Conservation (phyloP, 2,113 vertebrate genomes). For the Poeciliopsis prolifica region DNA sequence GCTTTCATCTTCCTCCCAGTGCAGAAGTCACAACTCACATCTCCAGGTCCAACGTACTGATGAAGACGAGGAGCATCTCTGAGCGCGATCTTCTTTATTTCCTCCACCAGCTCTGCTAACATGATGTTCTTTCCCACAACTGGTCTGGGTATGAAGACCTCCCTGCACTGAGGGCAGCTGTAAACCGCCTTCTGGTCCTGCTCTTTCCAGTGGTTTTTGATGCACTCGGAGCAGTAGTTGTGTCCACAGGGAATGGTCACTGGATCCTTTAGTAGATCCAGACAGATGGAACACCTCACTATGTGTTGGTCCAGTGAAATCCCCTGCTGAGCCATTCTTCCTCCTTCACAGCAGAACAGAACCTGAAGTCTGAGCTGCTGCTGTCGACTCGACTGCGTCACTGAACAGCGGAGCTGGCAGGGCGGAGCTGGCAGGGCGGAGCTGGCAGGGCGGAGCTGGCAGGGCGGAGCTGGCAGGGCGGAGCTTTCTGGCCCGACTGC, state of each 20-base stretch:
- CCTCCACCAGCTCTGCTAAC: not conserved
- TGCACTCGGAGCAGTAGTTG: not conserved
- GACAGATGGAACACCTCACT: not conserved
- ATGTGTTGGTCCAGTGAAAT: not conserved
- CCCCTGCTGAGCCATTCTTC: not conserved
- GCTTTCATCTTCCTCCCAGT: conserved; percentile 4
- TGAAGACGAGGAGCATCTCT: not conserved
- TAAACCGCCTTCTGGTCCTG: not conserved
- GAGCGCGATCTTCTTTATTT: not conserved
- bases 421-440: too few species aligned
- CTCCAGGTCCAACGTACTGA: not conserved
- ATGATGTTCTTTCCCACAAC: not conserved
- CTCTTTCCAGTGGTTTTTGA: conserved; percentile 2
- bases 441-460: not conserved
- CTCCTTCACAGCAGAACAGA: too few species aligned
- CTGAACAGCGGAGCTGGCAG: not conserved
- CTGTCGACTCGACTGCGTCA: not conserved
- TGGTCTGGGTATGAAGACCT: not conserved
- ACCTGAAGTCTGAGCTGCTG: not conserved
- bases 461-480: too few species aligned
- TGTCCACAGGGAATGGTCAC: conserved; percentile 1
- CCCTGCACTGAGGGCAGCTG: not conserved
- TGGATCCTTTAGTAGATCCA: not conserved
- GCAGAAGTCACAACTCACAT: conserved; percentile 21
- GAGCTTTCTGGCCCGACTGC: too few species aligned